These are phyloP conservation scores for Girardinus metallicus DNA, from an alignment of 2,797 vertebrate species.

Conservation along the genomic window DNA sequence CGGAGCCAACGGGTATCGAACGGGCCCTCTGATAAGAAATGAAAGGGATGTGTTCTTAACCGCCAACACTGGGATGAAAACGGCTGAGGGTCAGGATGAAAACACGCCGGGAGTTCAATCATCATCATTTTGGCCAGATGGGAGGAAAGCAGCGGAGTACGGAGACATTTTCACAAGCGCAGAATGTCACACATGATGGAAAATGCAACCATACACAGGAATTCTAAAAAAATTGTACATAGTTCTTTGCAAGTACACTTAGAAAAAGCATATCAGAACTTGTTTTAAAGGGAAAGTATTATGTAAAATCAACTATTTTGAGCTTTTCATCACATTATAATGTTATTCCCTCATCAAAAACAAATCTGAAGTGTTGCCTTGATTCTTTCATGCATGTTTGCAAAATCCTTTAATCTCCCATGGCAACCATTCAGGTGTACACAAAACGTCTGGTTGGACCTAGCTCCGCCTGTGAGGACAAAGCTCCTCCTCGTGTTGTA, in stretches of 20 bases:
- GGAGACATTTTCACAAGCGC: constrained; percentile 2
- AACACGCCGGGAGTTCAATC: constrained; percentile 28
- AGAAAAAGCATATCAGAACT: background rate
- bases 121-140: constrained; percentile 35
- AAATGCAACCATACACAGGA: background rate
- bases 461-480: too few species aligned
- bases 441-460: too few species aligned
- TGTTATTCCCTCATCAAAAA: too few species aligned
- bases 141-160: background rate
- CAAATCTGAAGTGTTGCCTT: too few species aligned
- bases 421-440: too few species aligned
- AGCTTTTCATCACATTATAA: too few species aligned
- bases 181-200: background rate
- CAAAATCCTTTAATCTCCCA: too few species aligned
- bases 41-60: constrained; percentile 37
- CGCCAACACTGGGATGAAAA: constrained; percentile 49
- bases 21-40: constrained; percentile 20
- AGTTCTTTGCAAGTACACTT: background rate
- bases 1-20: constrained; percentile 28
- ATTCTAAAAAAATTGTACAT: background rate
- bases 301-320: too few species aligned
- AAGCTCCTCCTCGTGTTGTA: too few species aligned
- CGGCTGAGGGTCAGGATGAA: constrained; percentile 25
- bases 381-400: too few species aligned
- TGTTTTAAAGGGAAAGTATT: background rate